Percentiles rank a stretch among this genome's conserved stretches.
These are phyloP conservation scores for Eupithecia subfuscata DNA, from an alignment of 2,888 invertebrate genomes.

Conservation along the genomic window DNA sequence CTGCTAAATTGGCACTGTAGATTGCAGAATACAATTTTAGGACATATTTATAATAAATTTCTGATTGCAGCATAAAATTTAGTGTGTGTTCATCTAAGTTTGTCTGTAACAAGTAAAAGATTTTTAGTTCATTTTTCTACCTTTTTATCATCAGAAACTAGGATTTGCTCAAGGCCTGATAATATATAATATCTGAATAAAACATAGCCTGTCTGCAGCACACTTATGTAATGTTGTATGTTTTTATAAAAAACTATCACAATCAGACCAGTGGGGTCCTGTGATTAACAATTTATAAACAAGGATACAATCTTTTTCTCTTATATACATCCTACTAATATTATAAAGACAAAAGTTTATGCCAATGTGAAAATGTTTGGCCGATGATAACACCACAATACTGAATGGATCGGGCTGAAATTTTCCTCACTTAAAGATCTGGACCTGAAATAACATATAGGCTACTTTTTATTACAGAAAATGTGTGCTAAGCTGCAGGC, in stretches of 20 bases:
- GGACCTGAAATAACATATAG: too few species aligned
- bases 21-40: not conserved
- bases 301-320: too few species aligned
- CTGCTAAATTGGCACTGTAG: constrained; percentile 10
- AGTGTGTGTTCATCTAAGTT: not conserved
- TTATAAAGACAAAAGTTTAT: too few species aligned
- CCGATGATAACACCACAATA: too few species aligned
- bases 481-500: too few species aligned
- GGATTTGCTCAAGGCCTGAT: too few species aligned
- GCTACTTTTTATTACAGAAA: too few species aligned
- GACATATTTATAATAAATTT: not conserved
- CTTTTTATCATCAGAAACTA: not conserved
- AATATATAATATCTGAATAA: not conserved
- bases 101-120: not conserved
- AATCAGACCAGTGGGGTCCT: not conserved
- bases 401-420: too few species aligned
- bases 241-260: not conserved
- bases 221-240: not conserved
- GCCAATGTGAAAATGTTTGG: too few species aligned
- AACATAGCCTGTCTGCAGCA: not conserved
- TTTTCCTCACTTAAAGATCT: too few species aligned
- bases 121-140: not conserved
- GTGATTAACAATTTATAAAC: too few species aligned
- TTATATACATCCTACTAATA: too few species aligned
- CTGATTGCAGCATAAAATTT: not conserved